A percentile compares a stretch with the other conserved stretches of the same genome.
phyloP scores from a whole-genome alignment of 2,888 invertebrate genomes.

The Napeogenes sylphis region DNA sequence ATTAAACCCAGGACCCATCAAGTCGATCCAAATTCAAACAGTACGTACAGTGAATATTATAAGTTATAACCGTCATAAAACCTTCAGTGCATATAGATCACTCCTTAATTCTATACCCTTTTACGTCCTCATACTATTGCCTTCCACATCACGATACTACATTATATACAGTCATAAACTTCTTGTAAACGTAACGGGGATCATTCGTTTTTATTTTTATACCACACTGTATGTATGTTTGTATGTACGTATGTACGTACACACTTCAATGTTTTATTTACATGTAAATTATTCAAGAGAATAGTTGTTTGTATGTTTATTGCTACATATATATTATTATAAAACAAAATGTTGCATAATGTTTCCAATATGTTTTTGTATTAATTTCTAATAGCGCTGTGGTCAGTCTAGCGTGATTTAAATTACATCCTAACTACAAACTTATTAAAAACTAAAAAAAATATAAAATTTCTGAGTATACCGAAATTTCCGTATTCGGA shows the following conservation, averaged over 20 bases:
- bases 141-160: conserved; percentile 25
- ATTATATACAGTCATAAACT: conserved; percentile 34
- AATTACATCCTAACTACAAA: too few relatives aligned
- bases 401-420: too few relatives aligned
- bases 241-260: conserved; percentile 21
- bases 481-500: too few relatives aligned
- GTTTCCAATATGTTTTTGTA: too few relatives aligned
- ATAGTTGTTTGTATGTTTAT: conserved; percentile 6
- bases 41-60: neutral
- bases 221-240: neutral
- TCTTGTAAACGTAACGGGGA: conserved; percentile 34
- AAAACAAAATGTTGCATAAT: too few relatives aligned
- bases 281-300: neutral
- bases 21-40: too few relatives aligned
- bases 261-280: conserved; percentile 12
- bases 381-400: too few relatives aligned
- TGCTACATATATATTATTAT: too few relatives aligned
- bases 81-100: conserved; percentile 11
- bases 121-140: conserved; percentile 23
- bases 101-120: conserved; percentile 25
- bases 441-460: too few relatives aligned
- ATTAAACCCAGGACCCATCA: too few relatives aligned
- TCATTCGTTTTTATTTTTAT: conserved; percentile 33
- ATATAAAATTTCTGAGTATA: too few relatives aligned
- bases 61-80: conserved; percentile 11